phyloP scores from a whole-genome alignment of 1,140 invertebrate genomes.

The Drosophila sturtevanti region DNA sequence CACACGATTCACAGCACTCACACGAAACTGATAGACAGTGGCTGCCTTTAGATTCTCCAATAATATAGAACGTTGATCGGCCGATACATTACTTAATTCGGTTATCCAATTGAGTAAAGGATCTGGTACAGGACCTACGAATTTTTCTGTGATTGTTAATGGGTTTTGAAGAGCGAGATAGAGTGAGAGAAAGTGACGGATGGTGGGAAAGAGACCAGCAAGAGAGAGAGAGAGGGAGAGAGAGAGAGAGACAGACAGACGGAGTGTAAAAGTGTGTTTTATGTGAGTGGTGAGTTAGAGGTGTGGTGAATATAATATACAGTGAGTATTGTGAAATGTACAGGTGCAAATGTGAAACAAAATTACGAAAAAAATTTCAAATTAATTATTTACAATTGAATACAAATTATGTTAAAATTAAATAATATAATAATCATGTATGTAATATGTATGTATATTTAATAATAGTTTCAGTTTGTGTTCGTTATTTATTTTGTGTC shows the following conservation, averaged over 20 bases:
- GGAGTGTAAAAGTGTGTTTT: neutral
- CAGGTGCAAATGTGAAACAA: constrained; percentile 49
- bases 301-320: constrained; percentile 17
- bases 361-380: constrained; percentile 36
- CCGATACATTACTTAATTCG: constrained; percentile 93
- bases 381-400: constrained; percentile 22
- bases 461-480: constrained; percentile 6
- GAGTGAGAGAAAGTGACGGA: neutral
- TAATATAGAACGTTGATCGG: constrained; percentile 90
- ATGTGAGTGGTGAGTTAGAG: neutral
- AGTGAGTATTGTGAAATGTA: constrained; percentile 20
- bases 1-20: constrained; percentile 97
- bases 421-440: neutral
- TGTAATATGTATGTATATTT: neutral
- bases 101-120: constrained; percentile 94
- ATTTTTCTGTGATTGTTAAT: constrained; percentile 83
- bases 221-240: constrained; percentile 17
- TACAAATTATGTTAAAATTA: constrained; percentile 21
- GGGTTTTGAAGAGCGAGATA: constrained; percentile 45
- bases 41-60: constrained; percentile 95
- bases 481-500: constrained; percentile 19
- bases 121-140: constrained; percentile 90
- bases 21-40: constrained; percentile 96
- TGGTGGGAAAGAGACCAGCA: neutral
- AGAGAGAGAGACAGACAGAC: neutral